Percentiles rank a stretch among this genome's conserved stretches.
phyloP scores from a whole-genome alignment of 2,113 vertebrate species.

The Corythaeola cristata region DNA sequence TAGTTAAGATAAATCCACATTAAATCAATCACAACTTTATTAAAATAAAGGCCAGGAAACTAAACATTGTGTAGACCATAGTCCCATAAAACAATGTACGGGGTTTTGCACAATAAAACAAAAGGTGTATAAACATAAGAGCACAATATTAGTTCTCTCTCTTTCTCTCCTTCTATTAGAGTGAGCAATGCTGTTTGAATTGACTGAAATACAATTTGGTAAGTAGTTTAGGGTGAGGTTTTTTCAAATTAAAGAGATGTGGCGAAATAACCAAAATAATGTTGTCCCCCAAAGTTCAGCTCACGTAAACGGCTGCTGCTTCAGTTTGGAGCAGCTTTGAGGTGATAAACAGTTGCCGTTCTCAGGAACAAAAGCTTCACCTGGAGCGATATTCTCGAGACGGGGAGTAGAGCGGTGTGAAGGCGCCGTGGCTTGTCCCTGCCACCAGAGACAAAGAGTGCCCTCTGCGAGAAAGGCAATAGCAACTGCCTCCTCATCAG shows the following conservation, averaged over 20 bases:
- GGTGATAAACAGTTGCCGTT: too few relatives aligned
- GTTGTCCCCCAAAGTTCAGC: too few relatives aligned
- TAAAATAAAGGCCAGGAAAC: neutral
- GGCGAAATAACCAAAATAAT: too few relatives aligned
- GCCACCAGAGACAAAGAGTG: too few relatives aligned
- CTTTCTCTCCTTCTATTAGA: neutral
- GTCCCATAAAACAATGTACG: neutral
- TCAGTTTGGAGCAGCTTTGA: too few relatives aligned
- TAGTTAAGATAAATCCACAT: neutral
- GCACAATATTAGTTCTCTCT: neutral
- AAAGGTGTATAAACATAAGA: neutral
- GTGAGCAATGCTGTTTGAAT: neutral
- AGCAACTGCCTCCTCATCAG: too few relatives aligned
- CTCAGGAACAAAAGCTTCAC: too few relatives aligned
- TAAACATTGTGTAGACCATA: neutral
- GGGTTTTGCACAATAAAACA: neutral
- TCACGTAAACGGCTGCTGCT: too few relatives aligned
- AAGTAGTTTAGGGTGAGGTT: neutral
- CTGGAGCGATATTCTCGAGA: too few relatives aligned
- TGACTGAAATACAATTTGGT: neutral
- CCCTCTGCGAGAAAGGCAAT: too few relatives aligned
- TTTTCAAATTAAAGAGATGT: neutral
- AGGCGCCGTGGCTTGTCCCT: too few relatives aligned
- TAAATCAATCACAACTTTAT: neutral
- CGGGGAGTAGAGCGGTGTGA: too few relatives aligned